These are phyloP conservation scores for Natrix natrix DNA, from an alignment of 2,797 vertebrate species.

Conservation along the genomic window DNA sequence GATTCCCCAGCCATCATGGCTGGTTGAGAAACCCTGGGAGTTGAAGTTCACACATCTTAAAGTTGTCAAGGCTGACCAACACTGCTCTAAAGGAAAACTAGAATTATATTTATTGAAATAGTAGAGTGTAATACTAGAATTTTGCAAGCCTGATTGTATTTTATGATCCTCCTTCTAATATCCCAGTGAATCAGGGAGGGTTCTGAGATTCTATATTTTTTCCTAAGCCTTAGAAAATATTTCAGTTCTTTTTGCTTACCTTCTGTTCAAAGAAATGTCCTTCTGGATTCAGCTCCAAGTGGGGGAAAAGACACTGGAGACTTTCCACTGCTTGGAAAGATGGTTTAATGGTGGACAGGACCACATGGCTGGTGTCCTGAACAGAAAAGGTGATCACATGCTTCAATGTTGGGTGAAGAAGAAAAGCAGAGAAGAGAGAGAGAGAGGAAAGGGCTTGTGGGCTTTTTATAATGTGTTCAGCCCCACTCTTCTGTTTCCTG, in stretches of 20 bases:
- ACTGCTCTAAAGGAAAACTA: neutral
- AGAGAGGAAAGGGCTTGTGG: no score
- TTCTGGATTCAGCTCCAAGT: no score
- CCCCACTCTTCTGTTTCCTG: no score
- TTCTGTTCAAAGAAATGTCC: neutral
- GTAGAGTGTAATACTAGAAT: neutral
- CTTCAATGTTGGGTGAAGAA: no score
- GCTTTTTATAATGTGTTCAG: no score
- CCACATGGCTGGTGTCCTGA: no score
- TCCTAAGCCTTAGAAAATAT: neutral
- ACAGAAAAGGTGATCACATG: no score
- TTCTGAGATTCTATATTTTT: neutral
- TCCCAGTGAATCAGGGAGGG: neutral
- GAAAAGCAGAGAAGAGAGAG: no score
- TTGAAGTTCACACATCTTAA: neutral
- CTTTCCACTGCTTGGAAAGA: no score
- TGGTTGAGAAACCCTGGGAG: neutral
- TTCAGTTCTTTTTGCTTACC: neutral
- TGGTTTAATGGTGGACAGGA: no score
- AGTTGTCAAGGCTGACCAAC: neutral
- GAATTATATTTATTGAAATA: neutral
- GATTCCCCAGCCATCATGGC: neutral
- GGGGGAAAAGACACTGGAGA: no score
- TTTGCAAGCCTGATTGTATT: neutral
- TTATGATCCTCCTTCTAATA: neutral